phyloP scores from a whole-genome alignment of 2,888 invertebrate species.

The Lasioglossum marginatum region DNA sequence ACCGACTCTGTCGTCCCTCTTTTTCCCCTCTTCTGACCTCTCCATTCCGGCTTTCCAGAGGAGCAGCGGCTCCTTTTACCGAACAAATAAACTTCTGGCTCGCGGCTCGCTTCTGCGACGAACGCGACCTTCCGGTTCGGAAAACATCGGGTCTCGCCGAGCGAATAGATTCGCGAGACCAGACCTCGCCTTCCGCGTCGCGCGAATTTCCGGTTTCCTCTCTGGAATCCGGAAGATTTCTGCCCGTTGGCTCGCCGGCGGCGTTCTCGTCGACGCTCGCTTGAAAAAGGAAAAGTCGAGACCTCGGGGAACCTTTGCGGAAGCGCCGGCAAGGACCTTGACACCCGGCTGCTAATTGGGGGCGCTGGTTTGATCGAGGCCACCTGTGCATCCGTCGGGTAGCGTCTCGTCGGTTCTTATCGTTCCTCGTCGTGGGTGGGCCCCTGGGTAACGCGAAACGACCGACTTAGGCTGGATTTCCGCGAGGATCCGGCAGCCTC shows the following conservation, averaged over 20 bases:
- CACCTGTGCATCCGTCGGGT: slow-evolving; percentile 79
- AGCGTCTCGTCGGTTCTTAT: slow-evolving; percentile 61
- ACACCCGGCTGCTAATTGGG: slow-evolving; percentile 40
- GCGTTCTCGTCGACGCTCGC: background rate
- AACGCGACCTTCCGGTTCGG: slow-evolving; percentile 24
- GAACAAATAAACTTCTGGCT: slow-evolving; percentile 67
- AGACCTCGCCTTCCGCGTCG: background rate
- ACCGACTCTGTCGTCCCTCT: slow-evolving; percentile 61
- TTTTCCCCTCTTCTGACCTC: slow-evolving; percentile 44
- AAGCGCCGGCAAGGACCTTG: slow-evolving; percentile 38
- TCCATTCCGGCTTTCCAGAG: slow-evolving; percentile 51
- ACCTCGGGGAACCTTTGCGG: slow-evolving; percentile 24
- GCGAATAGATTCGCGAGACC: background rate
- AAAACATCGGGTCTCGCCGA: slow-evolving; percentile 30
- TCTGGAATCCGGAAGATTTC: background rate
- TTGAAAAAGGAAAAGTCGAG: background rate
- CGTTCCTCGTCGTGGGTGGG: background rate
- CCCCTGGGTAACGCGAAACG: slow-evolving; percentile 5
- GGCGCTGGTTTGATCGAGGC: slow-evolving; percentile 68
- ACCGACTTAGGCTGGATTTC: slow-evolving; percentile 69
- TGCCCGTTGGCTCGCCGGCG: background rate
- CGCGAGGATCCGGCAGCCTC: slow-evolving; percentile 36
- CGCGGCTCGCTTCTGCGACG: slow-evolving; percentile 19
- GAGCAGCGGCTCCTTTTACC: slow-evolving; percentile 64
- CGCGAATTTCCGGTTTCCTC: background rate